phyloP scores from a whole-genome alignment of 1,140 invertebrate genomes.

The Aphaenogaster floridana region DNA sequence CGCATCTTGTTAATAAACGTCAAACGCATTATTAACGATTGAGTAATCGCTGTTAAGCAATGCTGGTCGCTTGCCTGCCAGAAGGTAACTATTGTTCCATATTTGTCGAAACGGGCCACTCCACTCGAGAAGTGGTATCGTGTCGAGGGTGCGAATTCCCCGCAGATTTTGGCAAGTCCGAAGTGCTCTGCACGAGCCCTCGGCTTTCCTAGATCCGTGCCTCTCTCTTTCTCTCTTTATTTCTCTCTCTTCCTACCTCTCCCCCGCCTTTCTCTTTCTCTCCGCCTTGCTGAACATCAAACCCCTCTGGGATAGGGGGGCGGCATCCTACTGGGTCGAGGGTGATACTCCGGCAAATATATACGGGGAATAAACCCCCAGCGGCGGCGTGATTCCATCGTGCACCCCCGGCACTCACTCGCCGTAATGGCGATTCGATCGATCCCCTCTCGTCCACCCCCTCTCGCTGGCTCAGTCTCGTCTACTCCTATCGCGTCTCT shows the following conservation, averaged over 20 bases:
- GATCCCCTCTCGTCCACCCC: conserved; percentile 73
- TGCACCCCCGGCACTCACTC: conserved; percentile 82
- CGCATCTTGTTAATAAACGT: neutral
- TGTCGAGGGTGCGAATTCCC: conserved; percentile 79
- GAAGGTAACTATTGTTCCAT: conserved; percentile 75
- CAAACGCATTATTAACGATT: conserved; percentile 42
- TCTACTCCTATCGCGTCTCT: conserved; percentile 48
- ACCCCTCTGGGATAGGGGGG: conserved; percentile 69
- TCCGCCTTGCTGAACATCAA: conserved; percentile 72
- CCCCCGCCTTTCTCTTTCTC: conserved; percentile 52
- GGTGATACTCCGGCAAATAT: conserved; percentile 83
- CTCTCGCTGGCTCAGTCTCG: neutral
- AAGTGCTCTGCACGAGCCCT: conserved; percentile 70
- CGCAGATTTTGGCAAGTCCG: conserved; percentile 78
- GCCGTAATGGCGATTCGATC: conserved; percentile 85
- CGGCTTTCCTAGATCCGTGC: conserved; percentile 67
- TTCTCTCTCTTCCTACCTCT: conserved; percentile 44
- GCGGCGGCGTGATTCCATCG: conserved; percentile 85
- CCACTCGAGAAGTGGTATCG: conserved; percentile 74
- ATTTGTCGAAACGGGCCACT: conserved; percentile 69
- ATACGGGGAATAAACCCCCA: conserved; percentile 84
- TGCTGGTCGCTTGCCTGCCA: conserved; percentile 18
- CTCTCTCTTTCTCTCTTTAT: neutral
- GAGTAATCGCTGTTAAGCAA: conserved; percentile 39
- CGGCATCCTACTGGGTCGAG: conserved; percentile 79